Evolutionary conservation across 2,888 invertebrate genomes (phyloP).

Genomic region (Athalia cordata): DNA sequence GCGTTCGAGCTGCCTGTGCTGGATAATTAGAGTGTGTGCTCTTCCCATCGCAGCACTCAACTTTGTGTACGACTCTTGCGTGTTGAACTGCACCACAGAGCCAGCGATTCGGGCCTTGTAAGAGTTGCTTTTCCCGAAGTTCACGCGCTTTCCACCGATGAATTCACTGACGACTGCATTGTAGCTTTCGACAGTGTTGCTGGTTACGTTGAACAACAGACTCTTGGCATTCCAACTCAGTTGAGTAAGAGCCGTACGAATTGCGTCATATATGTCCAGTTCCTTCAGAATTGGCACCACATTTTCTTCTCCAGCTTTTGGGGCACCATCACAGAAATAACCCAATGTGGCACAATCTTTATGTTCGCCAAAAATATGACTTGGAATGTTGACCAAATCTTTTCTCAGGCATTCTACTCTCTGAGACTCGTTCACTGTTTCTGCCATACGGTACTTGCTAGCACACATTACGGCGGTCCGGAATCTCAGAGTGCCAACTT

Average conservation of each 20-base stretch:
- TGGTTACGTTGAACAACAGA: conserved; percentile 43
- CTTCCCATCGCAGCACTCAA: too few relatives aligned
- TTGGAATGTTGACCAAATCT: conserved; percentile 50
- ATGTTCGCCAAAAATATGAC: conserved; percentile 54
- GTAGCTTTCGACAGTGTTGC: conserved; percentile 46
- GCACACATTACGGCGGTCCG: not conserved
- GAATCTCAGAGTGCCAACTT: not conserved
- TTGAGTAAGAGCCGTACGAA: not conserved
- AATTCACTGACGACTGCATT: conserved; percentile 48
- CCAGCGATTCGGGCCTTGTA: not conserved
- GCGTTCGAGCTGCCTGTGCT: too few relatives aligned
- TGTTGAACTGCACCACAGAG: conserved; percentile 1
- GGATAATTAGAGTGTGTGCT: too few relatives aligned
- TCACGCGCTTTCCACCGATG: conserved; percentile 46
- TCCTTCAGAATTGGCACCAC: not conserved
- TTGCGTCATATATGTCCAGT: conserved; percentile 44
- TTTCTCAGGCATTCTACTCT: not conserved
- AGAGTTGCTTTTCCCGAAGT: conserved; percentile 31
- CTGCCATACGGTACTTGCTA: not conserved
- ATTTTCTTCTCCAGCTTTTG: not conserved
- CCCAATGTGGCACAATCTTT: conserved; percentile 39
- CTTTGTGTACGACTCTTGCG: not conserved
- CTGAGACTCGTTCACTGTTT: too few relatives aligned
- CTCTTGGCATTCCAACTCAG: conserved; percentile 39
- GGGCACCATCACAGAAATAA: not conserved